These are phyloP conservation scores for Brachionus asplanchnoidis DNA, from an alignment of 1,140 invertebrate genomes.

Conservation along the genomic window DNA sequence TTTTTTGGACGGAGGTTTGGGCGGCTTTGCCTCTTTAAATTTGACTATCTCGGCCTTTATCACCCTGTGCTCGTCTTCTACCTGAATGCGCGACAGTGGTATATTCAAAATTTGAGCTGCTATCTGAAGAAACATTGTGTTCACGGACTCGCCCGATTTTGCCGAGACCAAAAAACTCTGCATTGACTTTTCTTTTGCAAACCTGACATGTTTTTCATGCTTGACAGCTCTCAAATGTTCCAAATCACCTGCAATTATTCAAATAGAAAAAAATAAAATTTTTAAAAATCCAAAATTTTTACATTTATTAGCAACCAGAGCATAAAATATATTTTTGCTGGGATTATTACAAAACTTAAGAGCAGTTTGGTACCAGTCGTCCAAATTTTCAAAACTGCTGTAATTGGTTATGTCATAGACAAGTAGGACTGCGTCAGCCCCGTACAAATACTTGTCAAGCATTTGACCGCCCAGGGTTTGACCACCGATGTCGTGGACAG, in stretches of 20 bases:
- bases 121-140: constrained; percentile 63
- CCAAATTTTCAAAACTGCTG: constrained; percentile 70
- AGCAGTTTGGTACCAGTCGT: constrained; percentile 68
- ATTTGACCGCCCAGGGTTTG: constrained; percentile 68
- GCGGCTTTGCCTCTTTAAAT: constrained; percentile 12
- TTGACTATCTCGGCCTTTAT: constrained; percentile 64
- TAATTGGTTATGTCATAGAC: constrained; percentile 80
- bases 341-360: constrained; percentile 61
- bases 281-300: constrained; percentile 46
- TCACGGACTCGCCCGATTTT: constrained; percentile 77
- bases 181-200: constrained; percentile 70
- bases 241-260: constrained; percentile 65
- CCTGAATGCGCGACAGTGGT: constrained; percentile 63
- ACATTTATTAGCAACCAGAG: constrained; percentile 80
- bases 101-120: constrained; percentile 66
- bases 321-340: constrained; percentile 64
- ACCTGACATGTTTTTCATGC: constrained; percentile 71
- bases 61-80: constrained; percentile 65
- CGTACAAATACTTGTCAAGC: constrained; percentile 77
- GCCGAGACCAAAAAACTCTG: constrained; percentile 73
- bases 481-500: constrained; percentile 79
- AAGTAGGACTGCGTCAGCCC: constrained; percentile 71
- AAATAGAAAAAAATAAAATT: not conserved
- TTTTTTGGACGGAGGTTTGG: not conserved
- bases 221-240: constrained; percentile 77